Base-by-base conservation (phyloP, 1,140 invertebrate genomes). In the Elymnias hypermnestra region DNA sequence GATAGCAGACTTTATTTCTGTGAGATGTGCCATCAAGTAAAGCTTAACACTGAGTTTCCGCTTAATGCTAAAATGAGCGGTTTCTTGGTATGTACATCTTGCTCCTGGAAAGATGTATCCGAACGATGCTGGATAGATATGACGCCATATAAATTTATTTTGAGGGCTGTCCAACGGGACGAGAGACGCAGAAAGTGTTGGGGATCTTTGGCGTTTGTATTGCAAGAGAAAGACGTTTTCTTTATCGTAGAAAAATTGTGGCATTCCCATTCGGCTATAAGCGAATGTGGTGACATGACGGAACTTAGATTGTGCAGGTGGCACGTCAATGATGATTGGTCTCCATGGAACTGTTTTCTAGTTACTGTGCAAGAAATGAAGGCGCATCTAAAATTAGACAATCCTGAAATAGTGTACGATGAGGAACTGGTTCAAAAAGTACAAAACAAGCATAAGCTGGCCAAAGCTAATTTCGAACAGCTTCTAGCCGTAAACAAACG, bases 341-440 rank as follows among this genome's bases (percentile, higher is more conserved):
- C 90, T 5, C 92, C 92, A 0, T 93, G 92, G 92, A 93, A 93
- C 61, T 92, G 91, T 56, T 88, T 93, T 39, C 64, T 93, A 10
- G 69, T 93, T 1, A 92, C 91, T 0, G 68, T 88, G 1, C 87
- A 90, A 31, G 92, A 93, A 74, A 88, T 89, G 28, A 88, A 90
- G 44, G 75, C 84, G 2, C 92, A 93, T 57, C 57, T 89, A 23
- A 87, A 79, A 49, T 60, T 90, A 5, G 68, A 84, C 15, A 53
- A 75, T 7, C 78, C 89, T 9, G 83, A 88, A 40, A 57, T 77
- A 5, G 83, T 89, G 0, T 90, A 90, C 53, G 89, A 89, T 49
- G 75, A 87, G 18, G 84, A 88, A 38, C 74, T 90, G 18, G 71
- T 86, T 2, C 68, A 75, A 38, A 82, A 86, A 44, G 71, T 88